phyloP scores from a whole-genome alignment of 2,113 vertebrate genomes.

The Phylloscopus trochiloides region DNA sequence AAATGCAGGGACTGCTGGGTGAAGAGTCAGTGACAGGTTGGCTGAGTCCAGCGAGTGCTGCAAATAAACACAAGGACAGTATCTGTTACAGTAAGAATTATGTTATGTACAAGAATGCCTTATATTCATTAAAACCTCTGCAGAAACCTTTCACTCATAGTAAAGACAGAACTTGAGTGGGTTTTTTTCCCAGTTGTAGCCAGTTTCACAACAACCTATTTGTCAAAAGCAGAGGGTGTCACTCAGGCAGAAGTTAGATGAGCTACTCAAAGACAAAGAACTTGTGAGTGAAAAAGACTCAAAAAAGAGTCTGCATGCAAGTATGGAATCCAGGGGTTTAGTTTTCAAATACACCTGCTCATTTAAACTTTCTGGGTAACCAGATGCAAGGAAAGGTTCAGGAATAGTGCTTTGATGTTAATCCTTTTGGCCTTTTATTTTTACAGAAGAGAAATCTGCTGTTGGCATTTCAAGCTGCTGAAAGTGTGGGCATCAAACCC shows the following conservation, averaged over 20 bases:
- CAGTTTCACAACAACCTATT: neutral
- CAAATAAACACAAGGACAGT: neutral
- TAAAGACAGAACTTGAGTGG: neutral
- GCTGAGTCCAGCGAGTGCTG: neutral
- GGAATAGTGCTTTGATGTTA: neutral
- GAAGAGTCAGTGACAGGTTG: neutral
- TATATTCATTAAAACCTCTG: neutral
- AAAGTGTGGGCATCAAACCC: slow-evolving; percentile 94
- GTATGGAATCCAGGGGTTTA: neutral
- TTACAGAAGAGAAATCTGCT: slow-evolving; percentile 91
- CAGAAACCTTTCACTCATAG: neutral
- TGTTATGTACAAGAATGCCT: neutral
- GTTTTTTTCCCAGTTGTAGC: neutral
- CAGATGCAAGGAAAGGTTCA: neutral
- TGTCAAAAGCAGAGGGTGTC: neutral
- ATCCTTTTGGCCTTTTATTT: slow-evolving; percentile 8
- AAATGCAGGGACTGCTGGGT: neutral
- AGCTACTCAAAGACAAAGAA: neutral
- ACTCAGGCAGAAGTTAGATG: neutral
- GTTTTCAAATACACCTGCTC: neutral
- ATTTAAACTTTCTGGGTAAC: neutral
- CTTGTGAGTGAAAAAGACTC: neutral
- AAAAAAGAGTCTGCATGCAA: neutral
- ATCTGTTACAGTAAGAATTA: neutral
- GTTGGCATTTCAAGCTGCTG: slow-evolving; percentile 93